Evolutionary conservation across 2,113 vertebrate genomes (phyloP).

Genomic region (Xenopus tropicalis): DNA sequence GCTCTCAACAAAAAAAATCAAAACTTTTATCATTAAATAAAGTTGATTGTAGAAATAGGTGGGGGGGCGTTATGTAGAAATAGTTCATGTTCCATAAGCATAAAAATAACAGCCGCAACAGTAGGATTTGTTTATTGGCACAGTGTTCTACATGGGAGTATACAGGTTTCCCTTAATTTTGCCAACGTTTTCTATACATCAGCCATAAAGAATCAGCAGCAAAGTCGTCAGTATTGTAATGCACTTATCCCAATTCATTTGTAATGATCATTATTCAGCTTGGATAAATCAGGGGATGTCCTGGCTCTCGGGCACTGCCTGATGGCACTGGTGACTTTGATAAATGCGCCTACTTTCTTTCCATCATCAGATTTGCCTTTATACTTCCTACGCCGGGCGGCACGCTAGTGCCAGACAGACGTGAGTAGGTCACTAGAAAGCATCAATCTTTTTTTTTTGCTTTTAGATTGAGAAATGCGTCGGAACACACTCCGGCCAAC

Average conservation of each 20-base stretch:
- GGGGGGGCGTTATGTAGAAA: too few species aligned
- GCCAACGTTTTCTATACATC: too few species aligned
- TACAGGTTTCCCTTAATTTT: too few species aligned
- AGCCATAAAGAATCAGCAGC: too few species aligned
- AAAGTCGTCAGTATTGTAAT: not conserved
- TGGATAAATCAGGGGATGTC: not conserved
- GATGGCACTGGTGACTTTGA: not conserved
- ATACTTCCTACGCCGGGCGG: not conserved
- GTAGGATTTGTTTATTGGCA: too few species aligned
- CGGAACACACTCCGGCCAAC: conserved; percentile 15
- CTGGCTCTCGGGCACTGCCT: not conserved
- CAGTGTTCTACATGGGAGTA: too few species aligned
- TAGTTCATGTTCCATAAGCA: too few species aligned
- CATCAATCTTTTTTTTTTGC: conserved; percentile 30
- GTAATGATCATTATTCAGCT: not conserved
- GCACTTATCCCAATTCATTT: not conserved
- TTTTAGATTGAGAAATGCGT: conserved; percentile 33
- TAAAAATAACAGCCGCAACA: too few species aligned
- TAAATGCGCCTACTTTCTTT: not conserved
- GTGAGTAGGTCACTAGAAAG: conserved; percentile 22
- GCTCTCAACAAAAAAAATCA: too few species aligned
- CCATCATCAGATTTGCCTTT: too few species aligned
- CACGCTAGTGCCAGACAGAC: conserved; percentile 19
- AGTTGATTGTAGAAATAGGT: too few species aligned
- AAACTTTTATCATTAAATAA: too few species aligned